phyloP scores from a whole-genome alignment of 2,113 vertebrate species.

The Platysternon megacephalum region DNA sequence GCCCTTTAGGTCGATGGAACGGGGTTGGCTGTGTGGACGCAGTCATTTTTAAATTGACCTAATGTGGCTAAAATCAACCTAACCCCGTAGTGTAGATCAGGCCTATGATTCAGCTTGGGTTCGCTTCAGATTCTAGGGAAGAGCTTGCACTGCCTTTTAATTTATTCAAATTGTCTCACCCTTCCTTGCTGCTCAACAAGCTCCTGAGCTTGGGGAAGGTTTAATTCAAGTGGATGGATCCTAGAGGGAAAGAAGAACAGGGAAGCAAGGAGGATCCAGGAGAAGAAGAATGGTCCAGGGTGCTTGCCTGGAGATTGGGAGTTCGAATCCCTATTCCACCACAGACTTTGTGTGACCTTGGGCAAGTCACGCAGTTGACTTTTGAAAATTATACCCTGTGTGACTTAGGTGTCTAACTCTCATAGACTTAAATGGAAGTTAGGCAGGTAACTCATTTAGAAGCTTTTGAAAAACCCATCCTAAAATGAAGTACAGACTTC shows the following conservation, averaged over 20 bases:
- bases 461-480: background rate
- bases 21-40: too few relatives aligned
- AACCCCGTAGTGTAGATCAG: too few relatives aligned
- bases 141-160: conserved; percentile 14
- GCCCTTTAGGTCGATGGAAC: too few relatives aligned
- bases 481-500: background rate
- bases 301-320: background rate
- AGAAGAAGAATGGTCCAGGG: background rate
- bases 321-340: background rate
- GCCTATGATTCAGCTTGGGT: background rate
- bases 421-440: background rate
- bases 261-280: too few relatives aligned
- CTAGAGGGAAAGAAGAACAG: background rate
- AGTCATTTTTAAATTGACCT: too few relatives aligned
- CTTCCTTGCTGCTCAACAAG: accelerated
- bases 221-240: background rate
- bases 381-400: background rate
- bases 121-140: background rate
- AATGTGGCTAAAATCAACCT: too few relatives aligned
- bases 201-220: background rate
- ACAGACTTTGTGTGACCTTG: background rate
- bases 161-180: background rate
- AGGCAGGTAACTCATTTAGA: background rate
- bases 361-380: background rate
- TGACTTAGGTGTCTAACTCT: background rate